Evolutionary conservation across 2,888 invertebrate genomes (phyloP), one percentile per base, ranked within the genome.

Genomic region (Furcula furcula): DNA sequence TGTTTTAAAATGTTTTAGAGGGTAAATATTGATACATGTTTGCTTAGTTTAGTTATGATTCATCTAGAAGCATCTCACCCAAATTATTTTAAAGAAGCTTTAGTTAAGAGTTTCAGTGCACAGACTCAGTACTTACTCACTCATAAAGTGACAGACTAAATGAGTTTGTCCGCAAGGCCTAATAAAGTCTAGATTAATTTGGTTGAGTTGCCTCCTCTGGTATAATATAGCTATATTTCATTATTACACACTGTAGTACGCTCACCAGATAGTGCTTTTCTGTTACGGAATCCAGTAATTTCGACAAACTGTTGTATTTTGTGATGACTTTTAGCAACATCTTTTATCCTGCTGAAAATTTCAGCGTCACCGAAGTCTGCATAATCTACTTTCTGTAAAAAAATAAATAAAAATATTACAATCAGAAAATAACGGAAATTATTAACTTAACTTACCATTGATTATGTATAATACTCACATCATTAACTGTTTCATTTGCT

Each of bases 331-430:
- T 90, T 89, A 1, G 93, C 92, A 41, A 94, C 90, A 1, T 88
- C 79, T 35, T 92, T 77, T 53, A 95, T 94, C 52, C 91, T 90
- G 31, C 84, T 75, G 43, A 91, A 90, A 34, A 93, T 74, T 44
- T 87, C 90, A 44, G 81, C 81, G 77, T 95, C 95, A 7, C 93
- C 93, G 31, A 93, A 92, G 75, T 94, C 91, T 9, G 92, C 74
- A 64, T 89, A 91, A 33, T 86, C 77, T 28, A 84, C 85, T 29
- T 60, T 59, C 72, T 83, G 53, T 55, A 78, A 70, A 18, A 46
- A 57, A 16, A 2, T 5, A n/a, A 3, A 13, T 7, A n/a, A 22
- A 26, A 9, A 6, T 10, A 19, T 9, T 10, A 9, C 13, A n/a
- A 13, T 2, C 7, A 9, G 9, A n/a, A 12, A 9, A 13, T 14